Base-by-base conservation (phyloP, 2,888 invertebrate species). In the Eurois occulta region DNA sequence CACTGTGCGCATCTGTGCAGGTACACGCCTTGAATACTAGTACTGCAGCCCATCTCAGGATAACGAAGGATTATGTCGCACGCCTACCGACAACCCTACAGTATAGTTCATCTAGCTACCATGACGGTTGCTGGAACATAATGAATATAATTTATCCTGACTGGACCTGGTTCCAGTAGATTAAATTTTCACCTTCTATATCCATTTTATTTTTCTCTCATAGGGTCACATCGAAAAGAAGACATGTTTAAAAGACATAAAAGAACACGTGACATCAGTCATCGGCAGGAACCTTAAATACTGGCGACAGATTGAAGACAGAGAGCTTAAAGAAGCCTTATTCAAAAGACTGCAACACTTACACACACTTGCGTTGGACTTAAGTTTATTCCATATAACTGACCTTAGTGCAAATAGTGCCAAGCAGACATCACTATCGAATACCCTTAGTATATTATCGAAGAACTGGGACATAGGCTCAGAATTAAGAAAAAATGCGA, bases 261-360 rank as follows among this genome's bases (percentile, higher is more conserved):
- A 96, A 77, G 95, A 96, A 66, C 97, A 97, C 88, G 96, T 97
- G 21, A 93, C 95, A 5, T 93, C 95, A 5, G 86, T 97, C 4
- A 97, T 97, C 72, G 96, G 96, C 48, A 94, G 94, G 79, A 97
- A 97, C 67, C 94, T 97, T 32, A 95, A 95, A 81, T 95, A 97
- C 80, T 97, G 97, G 97, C 94, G 97, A 2, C 92, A 94, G 55
- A 92, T 93, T 1, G 92, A 93, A 67, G 89, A 91, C 70, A 79
- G 83, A 21, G 89, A 92, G 55, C 92, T 96, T 4, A 94, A 91
- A 81, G 92, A 92, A 80, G 94, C 95, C 18, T 89, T 97, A 52
- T 90, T 94, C 70, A 93, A 88, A 89, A 93, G 97, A 91, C 92
- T 97, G 83, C 94, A 95, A 77, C 91, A 94, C 88, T 91, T 97